Conservation (phyloP, 2,113 vertebrate genomes). For the Leptosomus discolor region DNA sequence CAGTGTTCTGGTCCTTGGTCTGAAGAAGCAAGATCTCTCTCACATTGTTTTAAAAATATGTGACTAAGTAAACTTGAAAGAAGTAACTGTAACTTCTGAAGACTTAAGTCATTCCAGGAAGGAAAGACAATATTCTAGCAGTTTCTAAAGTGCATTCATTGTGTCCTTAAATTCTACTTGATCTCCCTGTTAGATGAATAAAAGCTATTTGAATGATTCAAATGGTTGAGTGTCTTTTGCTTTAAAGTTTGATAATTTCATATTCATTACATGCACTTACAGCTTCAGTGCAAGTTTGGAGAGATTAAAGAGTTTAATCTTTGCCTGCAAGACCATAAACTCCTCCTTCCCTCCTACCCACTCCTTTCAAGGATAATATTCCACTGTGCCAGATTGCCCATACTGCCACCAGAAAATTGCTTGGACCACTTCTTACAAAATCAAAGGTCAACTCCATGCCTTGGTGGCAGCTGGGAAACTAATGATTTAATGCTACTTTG, state of each 20-base stretch:
- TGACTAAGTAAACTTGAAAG: not conserved
- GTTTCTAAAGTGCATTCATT: not conserved
- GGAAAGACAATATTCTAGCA: not conserved
- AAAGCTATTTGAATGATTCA: not conserved
- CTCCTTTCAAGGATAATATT: not conserved
- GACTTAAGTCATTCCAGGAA: not conserved
- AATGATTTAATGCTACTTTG: slow-evolving; percentile 73
- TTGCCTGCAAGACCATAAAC: not conserved
- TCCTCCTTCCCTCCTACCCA: not conserved
- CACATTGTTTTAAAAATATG: not conserved
- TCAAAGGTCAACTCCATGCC: slow-evolving; percentile 65
- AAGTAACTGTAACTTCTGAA: not conserved
- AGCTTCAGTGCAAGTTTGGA: not conserved
- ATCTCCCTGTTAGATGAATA: not conserved
- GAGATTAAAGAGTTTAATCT: not conserved
- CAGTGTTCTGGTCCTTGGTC: not conserved
- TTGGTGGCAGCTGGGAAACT: slow-evolving; percentile 71
- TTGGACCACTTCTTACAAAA: slow-evolving; percentile 64
- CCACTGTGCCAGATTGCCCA: slow-evolving; percentile 52
- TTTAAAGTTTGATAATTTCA: not conserved
- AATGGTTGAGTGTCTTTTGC: not conserved
- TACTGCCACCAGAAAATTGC: slow-evolving; percentile 69
- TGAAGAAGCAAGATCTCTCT: not conserved
- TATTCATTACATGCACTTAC: not conserved
- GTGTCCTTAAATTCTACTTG: not conserved